Evolutionary conservation across 2,888 invertebrate species (phyloP).

Genomic region (Drosophila colorata): DNA sequence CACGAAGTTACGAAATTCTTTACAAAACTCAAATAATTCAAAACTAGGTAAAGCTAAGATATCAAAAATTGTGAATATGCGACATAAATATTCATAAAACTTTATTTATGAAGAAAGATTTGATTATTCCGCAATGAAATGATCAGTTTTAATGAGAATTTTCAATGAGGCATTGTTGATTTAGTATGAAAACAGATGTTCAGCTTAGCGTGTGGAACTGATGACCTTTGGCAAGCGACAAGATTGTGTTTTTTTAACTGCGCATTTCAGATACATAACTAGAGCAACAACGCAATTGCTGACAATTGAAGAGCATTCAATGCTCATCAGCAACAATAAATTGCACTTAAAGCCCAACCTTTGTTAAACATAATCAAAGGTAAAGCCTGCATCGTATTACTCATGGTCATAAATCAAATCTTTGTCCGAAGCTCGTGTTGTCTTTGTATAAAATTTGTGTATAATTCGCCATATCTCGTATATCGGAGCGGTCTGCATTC

Average conservation of each 20-base stretch:
- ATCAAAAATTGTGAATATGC: neutral
- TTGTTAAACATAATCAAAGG: neutral
- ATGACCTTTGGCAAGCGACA: too few species aligned
- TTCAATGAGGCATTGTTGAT: neutral
- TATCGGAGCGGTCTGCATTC: too few species aligned
- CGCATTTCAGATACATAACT: neutral
- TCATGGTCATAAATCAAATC: constrained; percentile 29
- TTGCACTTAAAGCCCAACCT: too few species aligned
- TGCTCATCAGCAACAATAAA: neutral
- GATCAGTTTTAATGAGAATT: neutral
- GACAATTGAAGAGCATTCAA: neutral
- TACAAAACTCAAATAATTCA: neutral
- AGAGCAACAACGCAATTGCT: neutral
- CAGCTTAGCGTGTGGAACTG: too few species aligned
- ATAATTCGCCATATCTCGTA: neutral
- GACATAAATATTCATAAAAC: neutral
- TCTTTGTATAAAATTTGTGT: neutral
- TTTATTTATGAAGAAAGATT: neutral
- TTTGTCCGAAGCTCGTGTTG: constrained; percentile 1
- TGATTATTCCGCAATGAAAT: neutral
- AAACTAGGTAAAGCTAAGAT: neutral
- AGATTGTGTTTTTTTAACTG: neutral
- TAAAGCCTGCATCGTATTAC: constrained; percentile 14
- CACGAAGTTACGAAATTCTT: constrained; percentile 27
- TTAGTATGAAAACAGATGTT: neutral